Conservation (phyloP, 2,888 invertebrate genomes). For the Xiphydria camelus region DNA sequence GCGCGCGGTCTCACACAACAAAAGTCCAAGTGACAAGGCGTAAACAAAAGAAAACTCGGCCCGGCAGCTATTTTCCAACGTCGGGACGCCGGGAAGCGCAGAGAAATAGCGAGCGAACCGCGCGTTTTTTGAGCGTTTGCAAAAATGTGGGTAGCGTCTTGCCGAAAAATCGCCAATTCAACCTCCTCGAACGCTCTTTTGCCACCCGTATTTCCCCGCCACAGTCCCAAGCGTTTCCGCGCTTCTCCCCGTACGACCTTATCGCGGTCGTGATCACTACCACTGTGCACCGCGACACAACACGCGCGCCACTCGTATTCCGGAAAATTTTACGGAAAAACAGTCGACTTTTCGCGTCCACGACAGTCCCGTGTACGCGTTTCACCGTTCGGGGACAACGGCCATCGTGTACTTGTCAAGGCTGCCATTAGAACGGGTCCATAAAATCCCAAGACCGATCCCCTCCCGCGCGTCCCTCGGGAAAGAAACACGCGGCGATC, state of each 20-base stretch:
- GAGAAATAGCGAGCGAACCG: conserved; percentile 16
- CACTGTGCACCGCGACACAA: conserved; percentile 16
- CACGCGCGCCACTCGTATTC: conserved; percentile 3
- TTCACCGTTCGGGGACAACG: conserved; percentile 53
- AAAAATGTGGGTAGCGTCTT: conserved; percentile 43
- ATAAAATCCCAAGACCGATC: conserved; percentile 25
- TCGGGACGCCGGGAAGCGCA: conserved; percentile 16
- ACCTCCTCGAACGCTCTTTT: conserved; percentile 51
- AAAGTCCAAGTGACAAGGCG: conserved; percentile 54
- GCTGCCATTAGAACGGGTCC: conserved; percentile 44
- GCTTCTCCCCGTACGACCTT: conserved; percentile 14
- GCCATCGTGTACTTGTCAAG: conserved; percentile 54
- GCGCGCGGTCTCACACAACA: conserved; percentile 52
- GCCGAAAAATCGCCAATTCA: conserved; percentile 51
- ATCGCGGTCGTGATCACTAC: not conserved
- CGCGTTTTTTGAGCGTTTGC: conserved; percentile 20
- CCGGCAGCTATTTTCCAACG: conserved; percentile 21
- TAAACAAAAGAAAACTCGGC: conserved; percentile 50
- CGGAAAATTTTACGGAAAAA: conserved; percentile 8
- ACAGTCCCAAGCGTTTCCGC: conserved; percentile 22
- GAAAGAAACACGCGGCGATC: too few species aligned
- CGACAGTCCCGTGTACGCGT: conserved; percentile 46
- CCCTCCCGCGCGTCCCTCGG: too few species aligned
- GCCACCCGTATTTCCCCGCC: conserved; percentile 45
- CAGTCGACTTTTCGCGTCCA: conserved; percentile 3